These are phyloP conservation scores for Tenodera sinensis DNA, from an alignment of 2,888 invertebrate genomes.

Conservation along the genomic window DNA sequence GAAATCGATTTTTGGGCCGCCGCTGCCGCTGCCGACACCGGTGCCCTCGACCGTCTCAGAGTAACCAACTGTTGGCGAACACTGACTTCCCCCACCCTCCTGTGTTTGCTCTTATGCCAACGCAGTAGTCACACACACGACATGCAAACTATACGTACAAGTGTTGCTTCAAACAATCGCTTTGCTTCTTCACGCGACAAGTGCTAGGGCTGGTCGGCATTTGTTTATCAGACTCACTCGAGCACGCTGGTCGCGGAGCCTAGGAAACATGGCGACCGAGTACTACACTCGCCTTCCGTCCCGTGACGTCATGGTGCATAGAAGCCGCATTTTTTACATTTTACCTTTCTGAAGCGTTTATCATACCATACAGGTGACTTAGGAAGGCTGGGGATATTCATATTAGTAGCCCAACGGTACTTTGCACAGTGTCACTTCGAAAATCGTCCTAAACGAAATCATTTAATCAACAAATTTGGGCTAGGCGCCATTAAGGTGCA, in stretches of 20 bases:
- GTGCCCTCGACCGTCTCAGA: neutral
- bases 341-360: neutral
- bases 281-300: neutral
- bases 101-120: too few species aligned
- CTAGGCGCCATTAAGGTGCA: too few species aligned
- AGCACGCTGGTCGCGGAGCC: neutral
- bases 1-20: conserved; percentile 2
- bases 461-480: too few species aligned
- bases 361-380: too few species aligned
- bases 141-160: neutral
- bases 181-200: neutral
- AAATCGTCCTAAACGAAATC: too few species aligned
- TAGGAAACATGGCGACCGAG: neutral
- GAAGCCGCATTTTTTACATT: neutral
- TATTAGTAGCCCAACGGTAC: too few species aligned
- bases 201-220: neutral
- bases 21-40: neutral
- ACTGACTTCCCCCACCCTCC: neutral
- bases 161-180: neutral
- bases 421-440: too few species aligned
- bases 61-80: neutral
- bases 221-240: neutral
- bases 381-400: too few species aligned
- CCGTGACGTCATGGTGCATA: neutral
- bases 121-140: too few species aligned